Evolutionary conservation across 2,113 vertebrate species (phyloP).

Genomic region (Podiceps cristatus): DNA sequence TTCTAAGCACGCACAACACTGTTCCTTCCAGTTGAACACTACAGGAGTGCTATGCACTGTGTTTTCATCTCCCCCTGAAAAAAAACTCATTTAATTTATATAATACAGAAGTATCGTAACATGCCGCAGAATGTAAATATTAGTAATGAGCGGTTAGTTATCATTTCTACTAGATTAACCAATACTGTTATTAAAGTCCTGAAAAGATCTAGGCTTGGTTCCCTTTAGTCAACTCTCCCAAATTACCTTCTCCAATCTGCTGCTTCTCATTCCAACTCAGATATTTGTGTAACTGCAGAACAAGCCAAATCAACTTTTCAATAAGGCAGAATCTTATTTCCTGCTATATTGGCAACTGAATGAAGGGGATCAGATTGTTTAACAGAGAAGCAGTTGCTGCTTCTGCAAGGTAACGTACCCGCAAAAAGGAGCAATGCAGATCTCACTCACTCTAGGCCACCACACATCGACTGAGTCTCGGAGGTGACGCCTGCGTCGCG

Average conservation of each 20-base stretch:
- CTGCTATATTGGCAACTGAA: background rate
- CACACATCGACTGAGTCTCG: background rate
- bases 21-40: background rate
- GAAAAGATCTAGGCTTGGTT: background rate
- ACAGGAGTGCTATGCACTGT: background rate
- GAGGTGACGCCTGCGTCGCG: fast-evolving
- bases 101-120: background rate
- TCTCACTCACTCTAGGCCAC: background rate
- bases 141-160: background rate
- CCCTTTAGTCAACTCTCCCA: background rate
- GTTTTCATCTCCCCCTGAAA: background rate
- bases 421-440: background rate
- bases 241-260: background rate
- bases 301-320: background rate
- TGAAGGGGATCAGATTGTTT: background rate
- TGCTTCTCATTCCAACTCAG: background rate
- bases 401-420: background rate
- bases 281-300: background rate
- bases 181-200: background rate
- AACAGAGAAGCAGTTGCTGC: background rate
- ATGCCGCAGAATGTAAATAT: background rate
- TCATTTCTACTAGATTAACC: background rate
- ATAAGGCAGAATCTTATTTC: background rate
- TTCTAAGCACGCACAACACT: background rate
- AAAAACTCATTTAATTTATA: background rate